Base-by-base conservation (phyloP, 2,888 invertebrate species). In the Ceraclea dissimilis region DNA sequence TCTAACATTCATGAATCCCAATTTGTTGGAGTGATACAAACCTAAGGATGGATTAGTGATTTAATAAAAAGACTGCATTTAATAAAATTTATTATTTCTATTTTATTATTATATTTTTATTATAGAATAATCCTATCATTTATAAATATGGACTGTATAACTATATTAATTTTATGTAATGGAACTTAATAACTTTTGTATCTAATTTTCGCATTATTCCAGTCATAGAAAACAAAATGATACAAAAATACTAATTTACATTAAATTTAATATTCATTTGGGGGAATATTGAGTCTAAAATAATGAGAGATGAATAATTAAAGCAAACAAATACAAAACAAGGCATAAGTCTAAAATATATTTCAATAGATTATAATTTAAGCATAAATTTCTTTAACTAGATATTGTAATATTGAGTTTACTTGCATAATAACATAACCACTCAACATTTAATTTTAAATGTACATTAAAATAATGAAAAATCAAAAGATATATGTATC, bases 1-100 rank as follows among this genome's bases (percentile, higher is more conserved):
- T 63, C 73, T 82, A 54, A 76, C 72, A 2, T 44, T 52, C 18
- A 60, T 62, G 60, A 54, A 61, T 52, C 58, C 55, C 2, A 54
- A 34, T 20, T 26, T 54, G 18, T 20, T 54, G 34, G 57, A 57
- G 17, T 55, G 19, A 49, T 22, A 26, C n/a, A n/a, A n/a, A n/a
- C n/a, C 4, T 26, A 26, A 26, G 26, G 26, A 26, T 4, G 26
- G 10, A 4, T 26, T 4, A 10, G 26, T 26, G 26, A 26, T 10
- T 10, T 10, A 39, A 39, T 8, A 8, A 39, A 39, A 39, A 39
- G n/a, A n/a, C 16, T 39, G 13, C 13, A 8, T 39, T 8, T 39
- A 39, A 39, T 39, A 39, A 39, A 39, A 39, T 39, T 16, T 2
- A 39, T 39, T 39, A 39, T 39, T 39, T 39, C 39, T 39, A 39